Conservation (phyloP, 2,797 vertebrate species). For the Mormyrus proboscirostris region DNA sequence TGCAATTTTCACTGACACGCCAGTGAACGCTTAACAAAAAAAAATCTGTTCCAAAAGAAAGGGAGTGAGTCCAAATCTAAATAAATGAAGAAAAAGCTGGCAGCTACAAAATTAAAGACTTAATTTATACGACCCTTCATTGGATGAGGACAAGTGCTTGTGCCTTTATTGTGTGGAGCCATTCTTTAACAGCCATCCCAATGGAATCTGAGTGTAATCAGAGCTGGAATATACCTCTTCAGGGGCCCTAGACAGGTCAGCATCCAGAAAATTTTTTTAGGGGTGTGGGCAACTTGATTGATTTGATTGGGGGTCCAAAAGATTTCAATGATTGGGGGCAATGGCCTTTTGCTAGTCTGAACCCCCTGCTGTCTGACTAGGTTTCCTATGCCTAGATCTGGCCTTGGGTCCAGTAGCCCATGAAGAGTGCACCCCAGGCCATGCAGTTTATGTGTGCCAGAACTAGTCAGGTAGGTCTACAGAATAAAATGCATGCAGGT, state of each 20-base stretch:
- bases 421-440: background rate
- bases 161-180: background rate
- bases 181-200: background rate
- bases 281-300: background rate
- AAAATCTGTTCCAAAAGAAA: background rate
- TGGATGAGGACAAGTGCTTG: background rate
- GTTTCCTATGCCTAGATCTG: background rate
- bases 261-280: background rate
- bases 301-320: background rate
- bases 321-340: background rate
- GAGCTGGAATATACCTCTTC: background rate
- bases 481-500: background rate
- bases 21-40: background rate
- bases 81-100: background rate
- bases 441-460: background rate
- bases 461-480: background rate
- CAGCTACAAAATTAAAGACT: background rate
- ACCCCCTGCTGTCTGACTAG: background rate
- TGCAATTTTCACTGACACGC: background rate
- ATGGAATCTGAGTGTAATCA: background rate
- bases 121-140: background rate
- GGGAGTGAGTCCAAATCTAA: background rate
- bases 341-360: background rate
- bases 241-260: background rate
- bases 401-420: background rate